Conservation (phyloP, 2,113 vertebrate genomes). For the Piaya cayana region DNA sequence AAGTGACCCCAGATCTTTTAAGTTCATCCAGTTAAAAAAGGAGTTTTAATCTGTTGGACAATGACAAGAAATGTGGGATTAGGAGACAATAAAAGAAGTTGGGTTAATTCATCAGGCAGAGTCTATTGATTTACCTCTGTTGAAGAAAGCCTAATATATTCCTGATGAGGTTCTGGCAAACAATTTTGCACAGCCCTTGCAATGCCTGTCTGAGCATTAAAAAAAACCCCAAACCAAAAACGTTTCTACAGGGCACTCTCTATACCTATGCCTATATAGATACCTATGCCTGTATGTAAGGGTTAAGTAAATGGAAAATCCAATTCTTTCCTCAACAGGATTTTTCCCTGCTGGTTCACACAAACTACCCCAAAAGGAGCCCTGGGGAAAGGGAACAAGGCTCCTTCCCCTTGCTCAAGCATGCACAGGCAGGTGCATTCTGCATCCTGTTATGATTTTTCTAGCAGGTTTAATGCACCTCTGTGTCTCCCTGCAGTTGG, state of each 20-base stretch:
- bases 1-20: conserved; percentile 39
- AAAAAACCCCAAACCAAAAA: not conserved
- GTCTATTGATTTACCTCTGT: not conserved
- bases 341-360: conserved; percentile 19
- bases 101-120: not conserved
- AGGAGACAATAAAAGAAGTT: conserved; percentile 24
- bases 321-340: conserved; percentile 6
- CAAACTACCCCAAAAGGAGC: conserved; percentile 37
- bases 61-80: conserved; percentile 48
- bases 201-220: not conserved
- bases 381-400: not conserved
- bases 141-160: conserved; percentile 2
- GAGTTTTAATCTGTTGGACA: conserved; percentile 31
- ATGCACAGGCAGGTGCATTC: conserved; percentile 29
- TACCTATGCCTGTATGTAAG: not conserved
- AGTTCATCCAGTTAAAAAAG: conserved; percentile 12
- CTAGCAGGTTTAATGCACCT: conserved; percentile 18
- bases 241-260: not conserved
- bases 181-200: not conserved
- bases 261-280: not conserved
- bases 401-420: not conserved
- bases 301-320: conserved; percentile 51
- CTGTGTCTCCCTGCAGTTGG: not conserved
- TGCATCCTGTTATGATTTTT: conserved; percentile 39
- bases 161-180: conserved; percentile 25